Conservation (phyloP, 2,113 vertebrate genomes). For the Rhinogobius similis region DNA sequence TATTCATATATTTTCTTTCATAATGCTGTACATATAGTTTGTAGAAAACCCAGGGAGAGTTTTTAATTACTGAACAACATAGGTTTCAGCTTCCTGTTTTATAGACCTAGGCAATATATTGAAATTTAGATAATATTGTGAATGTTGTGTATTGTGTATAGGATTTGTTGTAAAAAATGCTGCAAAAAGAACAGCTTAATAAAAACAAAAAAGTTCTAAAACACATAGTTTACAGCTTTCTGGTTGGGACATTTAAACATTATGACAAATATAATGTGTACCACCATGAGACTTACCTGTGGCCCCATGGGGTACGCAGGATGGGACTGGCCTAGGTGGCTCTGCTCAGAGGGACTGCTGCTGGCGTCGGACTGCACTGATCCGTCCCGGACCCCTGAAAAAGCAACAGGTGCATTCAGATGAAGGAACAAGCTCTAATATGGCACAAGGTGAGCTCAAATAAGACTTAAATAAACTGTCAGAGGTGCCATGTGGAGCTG, state of each 20-base stretch:
- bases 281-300: constrained; percentile 82
- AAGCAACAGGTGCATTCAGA: constrained; percentile 37
- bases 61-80: too few species aligned
- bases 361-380: constrained; percentile 83
- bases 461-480: constrained; percentile 41
- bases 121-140: too few species aligned
- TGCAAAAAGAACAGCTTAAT: too few species aligned
- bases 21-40: background rate
- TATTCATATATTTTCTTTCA: background rate
- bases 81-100: background rate
- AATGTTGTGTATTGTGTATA: too few species aligned
- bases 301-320: constrained; percentile 88
- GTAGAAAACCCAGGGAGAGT: too few species aligned
- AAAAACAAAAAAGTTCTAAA: too few species aligned
- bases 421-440: constrained; percentile 12
- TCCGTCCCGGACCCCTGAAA: constrained; percentile 69
- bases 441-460: constrained; percentile 17
- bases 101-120: background rate
- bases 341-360: constrained; percentile 86
- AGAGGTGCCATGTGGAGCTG: constrained; percentile 63
- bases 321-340: constrained; percentile 86
- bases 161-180: too few species aligned
- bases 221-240: too few species aligned
- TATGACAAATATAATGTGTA: background rate
- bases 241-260: background rate